Conservation (phyloP, 2,797 vertebrate species). For the Acipenser transmontanus region DNA sequence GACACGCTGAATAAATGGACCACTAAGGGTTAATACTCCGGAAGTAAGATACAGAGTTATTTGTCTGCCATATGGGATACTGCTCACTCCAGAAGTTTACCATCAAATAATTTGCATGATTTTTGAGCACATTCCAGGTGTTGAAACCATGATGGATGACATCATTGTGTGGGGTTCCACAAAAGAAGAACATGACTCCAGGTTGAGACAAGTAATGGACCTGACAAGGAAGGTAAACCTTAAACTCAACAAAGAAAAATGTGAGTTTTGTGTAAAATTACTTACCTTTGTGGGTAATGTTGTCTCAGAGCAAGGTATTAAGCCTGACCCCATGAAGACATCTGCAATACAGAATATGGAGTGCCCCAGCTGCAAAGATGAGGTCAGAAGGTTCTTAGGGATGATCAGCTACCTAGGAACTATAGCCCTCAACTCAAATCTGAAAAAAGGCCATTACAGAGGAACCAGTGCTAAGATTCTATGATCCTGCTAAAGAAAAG, state of each 20-base stretch:
- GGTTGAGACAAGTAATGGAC: not conserved
- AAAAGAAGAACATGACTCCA: not conserved
- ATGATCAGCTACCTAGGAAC: not conserved
- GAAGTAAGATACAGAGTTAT: not conserved
- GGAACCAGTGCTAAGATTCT: slow-evolving; percentile 18
- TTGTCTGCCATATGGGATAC: not conserved
- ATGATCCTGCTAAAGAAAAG: slow-evolving; percentile 9
- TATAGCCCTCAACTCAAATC: not conserved
- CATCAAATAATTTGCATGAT: not conserved
- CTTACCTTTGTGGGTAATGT: not conserved
- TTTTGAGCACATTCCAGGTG: not conserved
- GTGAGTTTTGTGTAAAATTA: no score
- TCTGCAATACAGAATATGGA: not conserved
- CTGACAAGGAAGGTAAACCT: no score
- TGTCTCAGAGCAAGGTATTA: not conserved
- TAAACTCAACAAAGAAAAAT: no score
- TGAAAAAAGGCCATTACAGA: slow-evolving; percentile 6
- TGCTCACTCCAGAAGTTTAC: not conserved
- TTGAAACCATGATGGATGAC: not conserved
- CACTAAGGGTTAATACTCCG: not conserved
- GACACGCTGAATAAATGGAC: no score
- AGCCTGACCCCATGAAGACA: not conserved
- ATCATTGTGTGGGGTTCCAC: not conserved
- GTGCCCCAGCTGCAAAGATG: not conserved
- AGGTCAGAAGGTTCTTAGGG: not conserved